Conservation (phyloP, 1,140 invertebrate genomes). For the Mycetomoellerius zeteki region DNA sequence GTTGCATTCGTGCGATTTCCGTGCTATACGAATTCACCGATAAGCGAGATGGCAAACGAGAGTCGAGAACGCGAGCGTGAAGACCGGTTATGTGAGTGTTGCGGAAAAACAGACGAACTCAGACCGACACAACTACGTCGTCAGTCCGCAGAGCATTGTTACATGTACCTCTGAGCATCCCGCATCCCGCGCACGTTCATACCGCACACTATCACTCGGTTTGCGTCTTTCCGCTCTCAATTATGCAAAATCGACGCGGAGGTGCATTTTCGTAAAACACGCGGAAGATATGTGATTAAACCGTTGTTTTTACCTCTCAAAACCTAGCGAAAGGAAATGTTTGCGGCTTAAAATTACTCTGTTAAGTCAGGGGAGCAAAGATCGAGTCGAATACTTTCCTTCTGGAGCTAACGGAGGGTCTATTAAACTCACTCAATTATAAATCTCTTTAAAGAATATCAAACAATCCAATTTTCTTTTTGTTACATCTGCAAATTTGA, state of each 20-base stretch:
- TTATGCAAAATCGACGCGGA: conserved; percentile 52
- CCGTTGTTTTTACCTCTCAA: neutral
- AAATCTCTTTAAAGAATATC: no score
- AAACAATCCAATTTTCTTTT: no score
- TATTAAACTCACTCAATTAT: no score
- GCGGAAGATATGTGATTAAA: neutral
- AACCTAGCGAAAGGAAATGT: neutral
- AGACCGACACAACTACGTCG: neutral
- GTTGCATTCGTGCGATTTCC: conserved; percentile 35
- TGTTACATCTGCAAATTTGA: no score
- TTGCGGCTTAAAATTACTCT: neutral
- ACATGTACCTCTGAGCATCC: neutral
- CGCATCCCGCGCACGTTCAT: conserved; percentile 26
- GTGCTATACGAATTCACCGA: neutral
- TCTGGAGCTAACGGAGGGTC: no score
- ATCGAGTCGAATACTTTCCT: neutral
- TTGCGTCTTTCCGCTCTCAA: conserved; percentile 15
- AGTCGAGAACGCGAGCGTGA: conserved; percentile 19
- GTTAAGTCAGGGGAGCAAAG: neutral
- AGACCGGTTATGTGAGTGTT: conserved; percentile 39
- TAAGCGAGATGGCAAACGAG: neutral
- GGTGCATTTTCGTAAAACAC: conserved; percentile 18
- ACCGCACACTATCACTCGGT: conserved; percentile 19
- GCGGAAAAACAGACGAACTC: conserved; percentile 40
- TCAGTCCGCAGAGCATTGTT: conserved; percentile 26